phyloP scores from a whole-genome alignment of 2,113 vertebrate species.

The Henicopernis longicauda region DNA sequence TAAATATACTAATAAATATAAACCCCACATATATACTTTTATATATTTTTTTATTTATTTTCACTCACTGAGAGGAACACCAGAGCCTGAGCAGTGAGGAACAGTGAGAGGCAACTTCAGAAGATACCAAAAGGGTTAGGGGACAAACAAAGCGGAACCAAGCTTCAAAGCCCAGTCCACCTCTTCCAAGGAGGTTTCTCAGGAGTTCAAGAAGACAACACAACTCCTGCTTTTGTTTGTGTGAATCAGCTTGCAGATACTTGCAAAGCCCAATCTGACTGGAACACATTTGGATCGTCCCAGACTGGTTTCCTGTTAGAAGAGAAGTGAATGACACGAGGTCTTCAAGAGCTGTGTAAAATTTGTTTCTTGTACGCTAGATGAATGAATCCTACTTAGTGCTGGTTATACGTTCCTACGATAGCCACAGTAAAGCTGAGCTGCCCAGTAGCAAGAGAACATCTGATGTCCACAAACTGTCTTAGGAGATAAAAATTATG shows the following conservation, averaged over 20 bases:
- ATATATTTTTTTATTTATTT: not conserved
- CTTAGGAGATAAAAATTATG: not conserved
- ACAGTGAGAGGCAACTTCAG: not conserved
- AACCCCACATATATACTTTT: accelerated
- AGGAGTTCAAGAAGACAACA: not conserved
- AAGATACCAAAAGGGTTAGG: not conserved
- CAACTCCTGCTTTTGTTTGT: not conserved
- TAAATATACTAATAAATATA: not conserved
- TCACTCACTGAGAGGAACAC: not conserved
- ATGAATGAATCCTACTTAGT: not conserved
- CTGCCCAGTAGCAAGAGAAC: not conserved
- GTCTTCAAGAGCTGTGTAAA: not conserved
- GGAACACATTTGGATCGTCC: not conserved
- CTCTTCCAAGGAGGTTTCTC: not conserved
- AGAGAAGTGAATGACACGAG: not conserved
- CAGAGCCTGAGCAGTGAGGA: not conserved
- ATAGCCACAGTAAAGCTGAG: not conserved
- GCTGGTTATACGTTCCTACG: accelerated
- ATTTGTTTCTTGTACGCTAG: not conserved
- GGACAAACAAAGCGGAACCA: not conserved
- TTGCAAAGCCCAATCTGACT: not conserved
- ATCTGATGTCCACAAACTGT: not conserved
- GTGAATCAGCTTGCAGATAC: not conserved
- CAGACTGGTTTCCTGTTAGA: not conserved
- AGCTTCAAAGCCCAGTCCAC: not conserved